Evolutionary conservation across 2,797 vertebrate species (phyloP), one percentile per base, ranked within the genome.

Genomic region (Phrynocephalus guinanensis): DNA sequence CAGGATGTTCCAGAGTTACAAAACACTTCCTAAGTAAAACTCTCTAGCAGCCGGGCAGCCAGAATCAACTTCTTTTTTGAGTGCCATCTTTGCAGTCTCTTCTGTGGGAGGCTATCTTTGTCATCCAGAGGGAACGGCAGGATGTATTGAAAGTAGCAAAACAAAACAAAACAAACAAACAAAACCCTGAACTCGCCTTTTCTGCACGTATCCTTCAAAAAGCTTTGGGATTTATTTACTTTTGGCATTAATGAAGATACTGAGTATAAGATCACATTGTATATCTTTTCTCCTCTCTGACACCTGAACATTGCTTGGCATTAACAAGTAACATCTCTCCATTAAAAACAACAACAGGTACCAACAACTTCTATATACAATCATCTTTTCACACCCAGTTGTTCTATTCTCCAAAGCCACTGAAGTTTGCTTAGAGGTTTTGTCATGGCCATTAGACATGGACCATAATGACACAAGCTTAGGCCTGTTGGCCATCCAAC

Each of bases 21-120:
- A 50, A 60, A 0, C 28, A 8, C 80, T 82, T 24, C 60, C 72
- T 81, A 28, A 52, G 44, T 38, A 33, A 77, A 44, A 10, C 24
- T 0, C 0, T 0, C 7, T 6, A 63, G 15, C 71, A 84, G 20
- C 18, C 76, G n/a, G 0, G 0, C 7, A 71, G 2, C 4, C 1
- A 5, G 30, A 10, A 3, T 13, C 68, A 6, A 24, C 33, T 3
- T 73, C 38, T 0, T 66, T 84, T 88, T 81, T 79, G 86, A 44
- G 77, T 16, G 8, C 89, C 79, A 10, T 26, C 0, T 0, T 5
- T 22, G n/a, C 9, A 56, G n/a, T 26, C 50, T 88, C 70, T 71
- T 52, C 6, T 16, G 44, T 79, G 44, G 30, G 75, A 85, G 67
- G 24, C 11, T 1, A 5, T 56, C 82, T 20, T 6, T 22, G 3